A percentile compares a stretch with the other conserved stretches of the same genome.
These are phyloP conservation scores for Grapholita molesta DNA, from an alignment of 1,140 invertebrate species.

Conservation along the genomic window DNA sequence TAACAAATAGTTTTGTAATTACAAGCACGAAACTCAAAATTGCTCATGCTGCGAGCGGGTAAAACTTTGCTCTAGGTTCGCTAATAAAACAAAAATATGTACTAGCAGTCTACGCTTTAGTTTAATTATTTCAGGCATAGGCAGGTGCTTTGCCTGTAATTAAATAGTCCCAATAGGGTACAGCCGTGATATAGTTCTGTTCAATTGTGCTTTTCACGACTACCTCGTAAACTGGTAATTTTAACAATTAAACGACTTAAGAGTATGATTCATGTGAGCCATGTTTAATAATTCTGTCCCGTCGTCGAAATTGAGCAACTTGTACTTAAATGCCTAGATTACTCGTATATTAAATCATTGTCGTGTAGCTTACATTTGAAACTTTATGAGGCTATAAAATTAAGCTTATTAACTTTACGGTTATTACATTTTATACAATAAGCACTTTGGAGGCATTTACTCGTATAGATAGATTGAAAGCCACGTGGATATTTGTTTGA, in stretches of 20 bases:
- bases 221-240: background rate
- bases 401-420: background rate
- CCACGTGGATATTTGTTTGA: background rate
- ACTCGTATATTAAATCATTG: background rate
- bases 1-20: background rate
- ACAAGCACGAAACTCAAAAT: background rate
- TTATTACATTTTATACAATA: background rate
- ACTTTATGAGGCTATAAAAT: constrained; percentile 1
- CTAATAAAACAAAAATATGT: background rate
- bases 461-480: background rate
- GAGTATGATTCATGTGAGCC: background rate
- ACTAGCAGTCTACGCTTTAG: background rate
- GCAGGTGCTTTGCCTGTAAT: background rate
- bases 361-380: background rate
- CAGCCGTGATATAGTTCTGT: background rate
- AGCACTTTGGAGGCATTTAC: background rate
- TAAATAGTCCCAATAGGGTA: background rate
- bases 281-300: background rate
- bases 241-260: background rate
- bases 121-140: background rate
- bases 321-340: background rate
- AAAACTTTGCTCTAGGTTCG: background rate
- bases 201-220: background rate
- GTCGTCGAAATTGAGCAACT: background rate
- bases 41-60: background rate